Conservation (phyloP, 2,113 vertebrate species). For the Rattus rattus region DNA sequence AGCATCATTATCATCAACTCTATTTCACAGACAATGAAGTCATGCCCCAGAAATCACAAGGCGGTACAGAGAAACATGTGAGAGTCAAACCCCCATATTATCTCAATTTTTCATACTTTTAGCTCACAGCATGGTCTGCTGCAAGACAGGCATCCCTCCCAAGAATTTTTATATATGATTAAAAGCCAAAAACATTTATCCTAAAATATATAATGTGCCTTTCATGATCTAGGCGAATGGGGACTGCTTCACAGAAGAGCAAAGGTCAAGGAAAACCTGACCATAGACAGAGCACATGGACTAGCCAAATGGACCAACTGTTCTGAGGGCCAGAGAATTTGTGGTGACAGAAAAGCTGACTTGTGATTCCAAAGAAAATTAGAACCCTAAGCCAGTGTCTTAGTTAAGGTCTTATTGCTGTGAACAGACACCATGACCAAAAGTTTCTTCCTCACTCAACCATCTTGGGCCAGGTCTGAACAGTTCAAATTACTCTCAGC, state of each 20-base stretch:
- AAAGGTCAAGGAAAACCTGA: background rate
- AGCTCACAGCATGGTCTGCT: background rate
- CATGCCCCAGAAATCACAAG: background rate
- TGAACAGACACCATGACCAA: too few species aligned
- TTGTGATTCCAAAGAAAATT: background rate
- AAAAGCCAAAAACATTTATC: background rate
- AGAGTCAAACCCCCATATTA: background rate
- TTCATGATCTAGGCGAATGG: background rate
- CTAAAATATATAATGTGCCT: background rate
- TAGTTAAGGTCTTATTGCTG: too few species aligned
- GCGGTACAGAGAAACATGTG: background rate
- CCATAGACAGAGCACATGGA: background rate
- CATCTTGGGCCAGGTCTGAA: too few species aligned
- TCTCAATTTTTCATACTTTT: background rate
- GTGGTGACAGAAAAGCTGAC: background rate
- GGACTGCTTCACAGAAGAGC: background rate
- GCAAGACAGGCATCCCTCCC: background rate
- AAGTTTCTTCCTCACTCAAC: too few species aligned
- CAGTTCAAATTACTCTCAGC: too few species aligned
- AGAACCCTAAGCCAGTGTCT: too few species aligned
- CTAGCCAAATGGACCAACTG: background rate
- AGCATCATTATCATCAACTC: background rate
- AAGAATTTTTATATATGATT: background rate
- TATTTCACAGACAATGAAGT: background rate
- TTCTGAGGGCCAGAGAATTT: background rate